phyloP scores from a whole-genome alignment of 2,113 vertebrate species.

The Pangasianodon gigas region DNA sequence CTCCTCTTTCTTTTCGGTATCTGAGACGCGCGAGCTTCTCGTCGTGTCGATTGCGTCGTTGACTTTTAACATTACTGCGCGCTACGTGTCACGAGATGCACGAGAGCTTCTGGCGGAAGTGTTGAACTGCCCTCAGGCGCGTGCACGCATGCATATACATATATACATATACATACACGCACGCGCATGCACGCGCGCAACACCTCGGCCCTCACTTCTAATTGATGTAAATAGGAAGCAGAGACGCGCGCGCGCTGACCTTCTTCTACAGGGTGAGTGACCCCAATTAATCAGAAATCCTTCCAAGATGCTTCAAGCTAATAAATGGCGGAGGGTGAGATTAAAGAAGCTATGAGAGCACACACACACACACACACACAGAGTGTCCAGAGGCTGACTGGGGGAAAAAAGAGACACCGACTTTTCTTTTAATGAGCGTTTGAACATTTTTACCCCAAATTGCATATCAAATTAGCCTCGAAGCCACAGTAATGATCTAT shows the following conservation, averaged over 20 bases:
- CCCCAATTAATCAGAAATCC: conserved; percentile 93
- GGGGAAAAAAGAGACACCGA: conserved; percentile 23
- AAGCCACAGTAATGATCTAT: conserved; percentile 67
- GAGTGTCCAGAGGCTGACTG: conserved; percentile 54
- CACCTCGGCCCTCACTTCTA: conserved; percentile 69
- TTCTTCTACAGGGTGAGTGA: conserved; percentile 84
- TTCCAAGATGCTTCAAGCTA: conserved; percentile 84
- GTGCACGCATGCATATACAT: not conserved
- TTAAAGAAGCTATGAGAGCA: conserved; percentile 65
- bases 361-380: conserved; percentile 31
- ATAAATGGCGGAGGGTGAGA: conserved; percentile 75
- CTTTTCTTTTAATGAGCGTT: conserved; percentile 53
- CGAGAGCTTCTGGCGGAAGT: not conserved
- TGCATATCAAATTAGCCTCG: conserved; percentile 69
- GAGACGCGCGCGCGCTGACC: conserved; percentile 81
- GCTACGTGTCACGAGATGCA: not conserved
- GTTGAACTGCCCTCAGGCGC: not conserved
- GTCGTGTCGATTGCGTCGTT: not conserved
- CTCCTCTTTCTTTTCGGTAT: not conserved
- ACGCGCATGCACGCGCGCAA: not conserved
- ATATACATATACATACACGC: not conserved
- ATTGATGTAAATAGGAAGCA: conserved; percentile 86
- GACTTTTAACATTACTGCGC: not conserved
- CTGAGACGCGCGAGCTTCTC: not conserved
- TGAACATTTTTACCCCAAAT: conserved; percentile 65